phyloP scores from a whole-genome alignment of 1,140 invertebrate species.

The Drosophila watanabei region DNA sequence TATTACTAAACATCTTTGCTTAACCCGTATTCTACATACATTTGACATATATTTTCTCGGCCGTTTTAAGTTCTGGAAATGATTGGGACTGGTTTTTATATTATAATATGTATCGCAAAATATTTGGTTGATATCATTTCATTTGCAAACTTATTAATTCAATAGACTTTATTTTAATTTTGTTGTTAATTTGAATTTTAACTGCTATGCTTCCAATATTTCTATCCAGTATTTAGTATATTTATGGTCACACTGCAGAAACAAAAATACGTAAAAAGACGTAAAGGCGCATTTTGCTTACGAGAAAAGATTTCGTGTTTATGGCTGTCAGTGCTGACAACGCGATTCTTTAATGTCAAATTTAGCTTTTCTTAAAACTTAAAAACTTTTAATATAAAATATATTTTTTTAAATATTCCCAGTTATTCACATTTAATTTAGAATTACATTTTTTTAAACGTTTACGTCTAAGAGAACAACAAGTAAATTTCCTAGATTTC shows the following conservation, averaged over 20 bases:
- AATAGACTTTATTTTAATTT: not conserved
- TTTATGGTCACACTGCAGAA: constrained; percentile 12
- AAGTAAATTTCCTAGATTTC: too few species aligned
- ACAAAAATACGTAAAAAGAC: not conserved
- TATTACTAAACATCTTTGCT: not conserved
- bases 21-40: not conserved
- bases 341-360: too few species aligned
- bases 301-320: too few species aligned
- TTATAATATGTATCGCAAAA: not conserved
- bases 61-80: too few species aligned
- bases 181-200: not conserved
- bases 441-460: too few species aligned
- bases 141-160: not conserved
- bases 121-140: not conserved
- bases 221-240: not conserved
- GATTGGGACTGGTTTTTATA: not conserved
- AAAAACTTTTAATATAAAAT: too few species aligned
- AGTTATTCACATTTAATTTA: too few species aligned
- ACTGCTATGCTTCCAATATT: not conserved
- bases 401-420: too few species aligned
- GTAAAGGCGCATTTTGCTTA: not conserved
- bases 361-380: too few species aligned
- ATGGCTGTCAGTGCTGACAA: too few species aligned
- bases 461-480: too few species aligned
- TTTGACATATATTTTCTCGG: not conserved